Percentiles rank a stretch among this genome's conserved stretches.
Conservation (phyloP, 2,797 vertebrate genomes). For the Parotocinclus haroldoi region DNA sequence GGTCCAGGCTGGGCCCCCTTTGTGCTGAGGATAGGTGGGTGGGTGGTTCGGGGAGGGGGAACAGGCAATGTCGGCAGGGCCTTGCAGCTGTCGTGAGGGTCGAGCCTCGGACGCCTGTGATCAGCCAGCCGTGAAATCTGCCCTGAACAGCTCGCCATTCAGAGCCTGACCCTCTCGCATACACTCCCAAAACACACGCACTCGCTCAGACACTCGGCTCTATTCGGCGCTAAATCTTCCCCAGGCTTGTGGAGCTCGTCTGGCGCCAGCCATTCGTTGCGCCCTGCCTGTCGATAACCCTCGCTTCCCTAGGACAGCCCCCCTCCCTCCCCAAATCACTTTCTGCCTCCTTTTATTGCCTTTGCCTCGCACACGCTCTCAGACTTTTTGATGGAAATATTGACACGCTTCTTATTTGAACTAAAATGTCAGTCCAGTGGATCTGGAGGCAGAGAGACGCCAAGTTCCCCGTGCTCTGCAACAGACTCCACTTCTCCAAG, state of each 20-base stretch:
- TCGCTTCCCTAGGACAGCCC: constrained; percentile 39
- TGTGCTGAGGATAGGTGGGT: constrained; percentile 57
- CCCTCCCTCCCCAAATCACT: constrained; percentile 25
- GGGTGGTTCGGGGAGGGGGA: constrained; percentile 17
- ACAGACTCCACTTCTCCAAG: too few species aligned
- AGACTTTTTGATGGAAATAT: too few species aligned
- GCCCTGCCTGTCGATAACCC: constrained; percentile 51
- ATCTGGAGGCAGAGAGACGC: too few species aligned
- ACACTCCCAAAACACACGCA: constrained; percentile 53
- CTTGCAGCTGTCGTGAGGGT: constrained; percentile 82
- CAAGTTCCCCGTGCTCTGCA: too few species aligned
- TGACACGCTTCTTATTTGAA: too few species aligned
- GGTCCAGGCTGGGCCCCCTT: constrained; percentile 66
- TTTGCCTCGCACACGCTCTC: not conserved
- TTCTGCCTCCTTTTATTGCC: not conserved
- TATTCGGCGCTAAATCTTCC: constrained; percentile 77
- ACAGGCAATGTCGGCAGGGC: constrained; percentile 61
- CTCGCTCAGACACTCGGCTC: constrained; percentile 54
- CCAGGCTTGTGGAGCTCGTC: constrained; percentile 67
- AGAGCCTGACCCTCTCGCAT: constrained; percentile 70
- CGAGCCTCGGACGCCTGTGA: constrained; percentile 76
- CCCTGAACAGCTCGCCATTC: constrained; percentile 76
- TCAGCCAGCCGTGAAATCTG: constrained; percentile 83
- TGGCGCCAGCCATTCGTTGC: constrained; percentile 74
- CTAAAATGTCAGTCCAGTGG: too few species aligned